Evolutionary conservation across 2,888 invertebrate genomes (phyloP), one percentile per base, ranked within the genome.

Genomic region (Callinectes sapidus): DNA sequence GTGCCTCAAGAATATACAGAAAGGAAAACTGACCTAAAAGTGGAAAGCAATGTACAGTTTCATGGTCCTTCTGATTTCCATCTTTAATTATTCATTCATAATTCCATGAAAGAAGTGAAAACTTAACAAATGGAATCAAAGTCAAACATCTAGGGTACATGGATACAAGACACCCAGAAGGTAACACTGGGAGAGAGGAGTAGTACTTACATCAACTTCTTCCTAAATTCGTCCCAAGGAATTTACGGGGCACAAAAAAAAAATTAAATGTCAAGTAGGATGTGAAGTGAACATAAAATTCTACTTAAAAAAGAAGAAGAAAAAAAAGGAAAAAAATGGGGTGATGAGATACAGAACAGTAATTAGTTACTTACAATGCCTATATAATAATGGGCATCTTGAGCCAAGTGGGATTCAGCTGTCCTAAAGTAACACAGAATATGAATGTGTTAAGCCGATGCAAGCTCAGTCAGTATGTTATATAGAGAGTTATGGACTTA

Each of bases 161-260:
- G 77, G 42, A 88, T 32, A 92, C 89, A 89, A 92, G 61, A 92
- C 92, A 92, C 92, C 92, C 90, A 92, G 54, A 87, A 88, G 92
- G 92, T 81, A 48, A 90, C 90, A 55, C 87, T 87, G 90, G 90
- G 92, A 81, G 42, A 89, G 48, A 54, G 55, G 77, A 93, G 87
- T 97, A 97, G 87, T 97, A 97, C 97, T 97, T 96, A 97, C 97
- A 96, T 96, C 97, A 95, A 97, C 97, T 97, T 97, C 97, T 96
- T 97, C 97, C 97, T 97, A 96, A 95, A 94, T 95, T 94, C 94
- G 94, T 93, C 91, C 90, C 94, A 94, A 88, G 93, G 93, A 94
- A 93, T 85, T 90, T 92, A 91, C 91, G 93, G 91, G 93, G 93
- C 93, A 90, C 91, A 93, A 93, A 91, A 89, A 91, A 77, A 71